These are phyloP conservation scores for Hippopotamus amphibius DNA, from an alignment of 2,113 vertebrate species.

Conservation along the genomic window DNA sequence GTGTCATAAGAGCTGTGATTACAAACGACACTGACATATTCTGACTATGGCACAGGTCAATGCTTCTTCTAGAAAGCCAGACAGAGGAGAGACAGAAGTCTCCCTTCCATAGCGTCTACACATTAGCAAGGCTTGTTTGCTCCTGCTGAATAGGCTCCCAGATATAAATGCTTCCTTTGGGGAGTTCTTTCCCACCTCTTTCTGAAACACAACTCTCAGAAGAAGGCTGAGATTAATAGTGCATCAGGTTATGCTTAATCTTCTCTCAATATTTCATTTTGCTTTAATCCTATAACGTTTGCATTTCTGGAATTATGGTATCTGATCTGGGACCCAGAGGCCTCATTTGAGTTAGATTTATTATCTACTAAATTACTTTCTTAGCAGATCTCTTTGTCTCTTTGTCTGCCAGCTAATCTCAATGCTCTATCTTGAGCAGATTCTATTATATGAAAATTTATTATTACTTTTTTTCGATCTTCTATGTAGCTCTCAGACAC, in stretches of 20 bases:
- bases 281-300: constrained; percentile 61
- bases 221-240: constrained; percentile 66
- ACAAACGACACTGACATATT: constrained; percentile 13
- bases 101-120: constrained; percentile 20
- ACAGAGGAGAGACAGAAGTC: neutral
- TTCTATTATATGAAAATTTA: constrained; percentile 55
- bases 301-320: constrained; percentile 67
- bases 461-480: neutral
- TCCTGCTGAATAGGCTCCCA: constrained; percentile 3
- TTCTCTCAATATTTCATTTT: constrained; percentile 59
- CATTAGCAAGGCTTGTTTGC: neutral
- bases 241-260: constrained; percentile 63
- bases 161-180: constrained; percentile 25
- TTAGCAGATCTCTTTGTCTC: constrained; percentile 73
- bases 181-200: neutral
- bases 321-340: constrained; percentile 50
- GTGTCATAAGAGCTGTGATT: neutral
- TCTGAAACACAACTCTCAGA: constrained; percentile 47
- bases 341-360: constrained; percentile 72
- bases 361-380: constrained; percentile 73
- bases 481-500: constrained; percentile 8
- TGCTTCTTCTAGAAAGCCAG: neutral
- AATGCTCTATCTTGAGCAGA: constrained; percentile 50
- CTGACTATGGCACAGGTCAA: neutral
- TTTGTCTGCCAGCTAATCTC: constrained; percentile 58